phyloP scores from a whole-genome alignment of 1,140 invertebrate genomes.

The Bathynomus jamesi region DNA sequence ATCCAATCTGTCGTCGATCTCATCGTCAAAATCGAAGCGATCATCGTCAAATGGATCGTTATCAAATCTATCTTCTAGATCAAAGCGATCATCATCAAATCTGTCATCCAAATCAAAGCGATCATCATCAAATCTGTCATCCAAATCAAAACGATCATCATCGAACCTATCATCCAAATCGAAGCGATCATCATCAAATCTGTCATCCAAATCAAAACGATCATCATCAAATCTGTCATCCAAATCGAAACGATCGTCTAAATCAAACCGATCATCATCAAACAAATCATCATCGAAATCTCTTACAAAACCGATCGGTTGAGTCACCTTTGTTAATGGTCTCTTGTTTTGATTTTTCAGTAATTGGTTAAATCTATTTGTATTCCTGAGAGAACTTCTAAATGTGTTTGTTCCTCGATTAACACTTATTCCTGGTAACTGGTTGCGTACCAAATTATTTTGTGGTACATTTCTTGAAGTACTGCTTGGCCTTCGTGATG shows the following conservation, averaged over 20 bases:
- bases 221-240: background rate
- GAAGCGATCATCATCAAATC: background rate
- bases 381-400: background rate
- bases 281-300: background rate
- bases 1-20: background rate
- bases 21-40: background rate
- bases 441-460: background rate
- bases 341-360: background rate
- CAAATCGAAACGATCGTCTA: background rate
- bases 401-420: background rate
- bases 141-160: too few relatives aligned
- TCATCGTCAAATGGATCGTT: background rate
- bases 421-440: background rate
- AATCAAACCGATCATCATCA: background rate
- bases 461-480: too few relatives aligned
- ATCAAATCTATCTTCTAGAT: background rate
- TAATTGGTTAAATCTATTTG: background rate
- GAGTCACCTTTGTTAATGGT: background rate
- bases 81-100: too few relatives aligned
- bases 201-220: background rate
- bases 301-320: background rate
- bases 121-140: too few relatives aligned
- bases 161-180: too few relatives aligned
- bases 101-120: background rate
- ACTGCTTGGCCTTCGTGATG: background rate